Conservation (phyloP, 2,888 invertebrate species). For the Drosophila ezoana region DNA sequence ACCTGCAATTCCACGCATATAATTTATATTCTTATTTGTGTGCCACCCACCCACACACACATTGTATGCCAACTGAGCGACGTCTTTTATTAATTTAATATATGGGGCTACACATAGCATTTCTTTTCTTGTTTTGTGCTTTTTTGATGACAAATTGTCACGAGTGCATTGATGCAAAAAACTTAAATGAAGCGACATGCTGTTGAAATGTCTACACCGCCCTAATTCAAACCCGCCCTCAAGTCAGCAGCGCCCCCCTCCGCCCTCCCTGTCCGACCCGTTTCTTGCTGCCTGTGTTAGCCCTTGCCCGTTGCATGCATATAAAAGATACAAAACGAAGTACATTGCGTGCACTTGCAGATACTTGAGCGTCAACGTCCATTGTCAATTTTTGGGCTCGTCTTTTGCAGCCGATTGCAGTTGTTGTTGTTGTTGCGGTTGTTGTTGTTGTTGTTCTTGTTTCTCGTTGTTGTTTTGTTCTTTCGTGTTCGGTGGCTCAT, state of each 20-base stretch:
- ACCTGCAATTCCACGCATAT: neutral
- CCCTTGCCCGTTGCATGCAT: slow-evolving; percentile 53
- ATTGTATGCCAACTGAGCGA: slow-evolving; percentile 15
- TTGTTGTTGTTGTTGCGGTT: slow-evolving; percentile 7
- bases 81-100: slow-evolving; percentile 37
- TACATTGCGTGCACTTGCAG: slow-evolving; percentile 75
- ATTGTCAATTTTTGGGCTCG: slow-evolving; percentile 64
- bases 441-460: slow-evolving; percentile 15
- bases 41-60: slow-evolving; percentile 16
- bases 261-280: neutral
- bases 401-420: slow-evolving; percentile 31
- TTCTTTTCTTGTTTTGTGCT: slow-evolving; percentile 10
- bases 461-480: slow-evolving; percentile 35
- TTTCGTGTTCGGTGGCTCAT: slow-evolving; percentile 65
- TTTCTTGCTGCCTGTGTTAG: slow-evolving; percentile 14
- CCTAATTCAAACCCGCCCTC: slow-evolving; percentile 44
- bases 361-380: slow-evolving; percentile 70
- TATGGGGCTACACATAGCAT: slow-evolving; percentile 21
- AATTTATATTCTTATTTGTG: slow-evolving; percentile 12
- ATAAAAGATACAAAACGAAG: slow-evolving; percentile 55
- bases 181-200: slow-evolving; percentile 81
- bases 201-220: slow-evolving; percentile 76
- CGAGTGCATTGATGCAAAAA: slow-evolving; percentile 81
- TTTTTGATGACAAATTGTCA: slow-evolving; percentile 77
- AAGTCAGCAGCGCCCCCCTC: neutral